These are phyloP conservation scores for Uloborus plumipes DNA, from an alignment of 2,888 invertebrate species.

Conservation along the genomic window DNA sequence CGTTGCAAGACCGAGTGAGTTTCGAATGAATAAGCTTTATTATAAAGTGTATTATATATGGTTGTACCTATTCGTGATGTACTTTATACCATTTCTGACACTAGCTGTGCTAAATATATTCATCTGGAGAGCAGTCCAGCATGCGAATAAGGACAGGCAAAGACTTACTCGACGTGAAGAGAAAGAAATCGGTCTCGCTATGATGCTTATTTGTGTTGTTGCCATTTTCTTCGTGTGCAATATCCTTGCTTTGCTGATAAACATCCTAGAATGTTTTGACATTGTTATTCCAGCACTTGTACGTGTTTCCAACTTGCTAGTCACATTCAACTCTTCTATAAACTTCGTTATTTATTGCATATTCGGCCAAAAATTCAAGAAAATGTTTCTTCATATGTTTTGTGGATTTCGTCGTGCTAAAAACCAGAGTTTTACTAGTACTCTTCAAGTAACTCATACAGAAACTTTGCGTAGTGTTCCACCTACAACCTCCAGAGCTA, in stretches of 20 bases:
- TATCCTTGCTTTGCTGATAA: conserved; percentile 86
- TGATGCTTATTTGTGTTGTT: conserved; percentile 94
- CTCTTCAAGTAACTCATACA: conserved; percentile 52
- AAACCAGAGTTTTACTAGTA: conserved; percentile 59
- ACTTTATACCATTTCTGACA: conserved; percentile 90
- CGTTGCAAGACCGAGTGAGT: conserved; percentile 75
- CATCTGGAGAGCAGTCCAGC: conserved; percentile 90
- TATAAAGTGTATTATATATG: conserved; percentile 89
- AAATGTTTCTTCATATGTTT: conserved; percentile 79
- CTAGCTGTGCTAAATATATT: conserved; percentile 90
- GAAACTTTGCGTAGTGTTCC: conserved; percentile 39
- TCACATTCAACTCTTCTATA: conserved; percentile 96
- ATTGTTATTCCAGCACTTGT: conserved; percentile 79
- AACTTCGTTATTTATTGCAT: conserved; percentile 98
- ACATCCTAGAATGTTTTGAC: conserved; percentile 79
- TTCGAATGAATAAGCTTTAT: conserved; percentile 82
- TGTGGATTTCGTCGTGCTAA: conserved; percentile 67
- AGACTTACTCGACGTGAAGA: conserved; percentile 89
- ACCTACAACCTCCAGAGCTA: conserved; percentile 4
- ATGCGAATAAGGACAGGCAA: conserved; percentile 90
- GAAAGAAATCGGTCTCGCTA: conserved; percentile 92
- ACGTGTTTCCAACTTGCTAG: conserved; percentile 85
- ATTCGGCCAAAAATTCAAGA: conserved; percentile 95
- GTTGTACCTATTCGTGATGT: conserved; percentile 94
- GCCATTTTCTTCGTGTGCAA: conserved; percentile 95